These are phyloP conservation scores for Bembecia ichneumoniformis DNA, from an alignment of 2,888 invertebrate genomes.

Conservation along the genomic window DNA sequence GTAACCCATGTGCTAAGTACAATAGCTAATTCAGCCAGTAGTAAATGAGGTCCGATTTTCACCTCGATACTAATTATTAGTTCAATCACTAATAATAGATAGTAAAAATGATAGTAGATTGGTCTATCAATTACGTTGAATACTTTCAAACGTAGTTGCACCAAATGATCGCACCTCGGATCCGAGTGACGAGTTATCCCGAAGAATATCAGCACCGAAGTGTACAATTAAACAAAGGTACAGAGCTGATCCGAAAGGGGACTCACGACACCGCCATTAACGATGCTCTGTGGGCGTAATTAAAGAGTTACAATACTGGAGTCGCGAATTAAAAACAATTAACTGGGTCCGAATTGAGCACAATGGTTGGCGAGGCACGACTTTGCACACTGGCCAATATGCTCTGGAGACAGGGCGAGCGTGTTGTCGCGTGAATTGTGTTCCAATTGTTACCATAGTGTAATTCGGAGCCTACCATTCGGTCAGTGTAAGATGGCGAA, in stretches of 20 bases:
- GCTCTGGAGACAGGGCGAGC: slow-evolving; percentile 14
- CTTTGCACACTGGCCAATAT: slow-evolving; percentile 13
- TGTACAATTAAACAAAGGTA: slow-evolving; percentile 51
- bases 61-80: too few relatives aligned
- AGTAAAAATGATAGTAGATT: too few relatives aligned
- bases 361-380: slow-evolving; percentile 58
- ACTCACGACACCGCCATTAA: slow-evolving; percentile 57
- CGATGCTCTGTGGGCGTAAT: slow-evolving; percentile 60
- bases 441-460: slow-evolving; percentile 20
- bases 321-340: slow-evolving; percentile 68
- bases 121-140: too few relatives aligned
- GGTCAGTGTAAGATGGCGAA: too few relatives aligned
- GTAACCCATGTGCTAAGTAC: too few relatives aligned
- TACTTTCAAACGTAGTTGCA: too few relatives aligned
- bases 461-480: too few relatives aligned
- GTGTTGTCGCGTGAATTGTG: slow-evolving; percentile 21
- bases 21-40: too few relatives aligned
- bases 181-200: background rate
- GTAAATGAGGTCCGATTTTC: too few relatives aligned
- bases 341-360: slow-evolving; percentile 61
- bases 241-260: slow-evolving; percentile 40
- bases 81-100: too few relatives aligned
- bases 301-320: slow-evolving; percentile 60
- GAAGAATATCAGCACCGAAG: slow-evolving; percentile 12
- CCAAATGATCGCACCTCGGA: background rate